Evolutionary conservation across 2,113 vertebrate genomes (phyloP), one percentile per base, ranked within the genome.

Genomic region (Psammodynastes pulverulentus): DNA sequence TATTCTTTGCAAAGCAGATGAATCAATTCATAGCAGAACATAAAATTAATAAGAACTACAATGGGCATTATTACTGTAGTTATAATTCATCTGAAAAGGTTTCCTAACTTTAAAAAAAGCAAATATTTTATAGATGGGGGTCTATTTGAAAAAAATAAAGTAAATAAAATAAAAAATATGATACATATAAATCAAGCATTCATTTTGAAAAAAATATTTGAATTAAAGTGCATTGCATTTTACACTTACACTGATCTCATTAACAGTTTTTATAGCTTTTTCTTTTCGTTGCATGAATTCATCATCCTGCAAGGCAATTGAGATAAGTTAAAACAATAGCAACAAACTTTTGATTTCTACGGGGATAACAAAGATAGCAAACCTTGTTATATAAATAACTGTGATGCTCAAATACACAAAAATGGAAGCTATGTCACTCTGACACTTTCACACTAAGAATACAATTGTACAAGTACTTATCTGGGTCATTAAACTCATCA

Each of bases 261-360:
- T 93, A 3, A 99, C 97, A 0, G 98, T 97, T 93, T 96, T 98
- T 85, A 98, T 94, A 15, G 98, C 98, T 91, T 98, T 98, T 91
- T 98, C 98, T 96, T 98, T 99, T 95, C 98, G 98, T 95, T 98
- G 97, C 84, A 97, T 91, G 92, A 99, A 99, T 39, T 99, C 98
- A 54, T 98, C 97, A 97, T 99, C 99, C 99, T 99, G 91, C 21
- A 97, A 96, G 72, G 85, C 49, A 95, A 92, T 88, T 45, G 92
- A 93, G 1, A 19, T 53, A 56, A 94, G 5, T 84, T 90, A 52
- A 93, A 94, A 48, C 43, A 67, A n/a, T 9, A 95, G 92, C 92
- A 7, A 90, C 0, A 93, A 54, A 86, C 13, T 29, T 2, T 49
- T 51, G 90, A 88, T 56, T 29, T 88, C 84, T 87, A 58, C 0